Conservation (phyloP, 2,888 invertebrate species). For the Scaptomyza cyrtandrae region DNA sequence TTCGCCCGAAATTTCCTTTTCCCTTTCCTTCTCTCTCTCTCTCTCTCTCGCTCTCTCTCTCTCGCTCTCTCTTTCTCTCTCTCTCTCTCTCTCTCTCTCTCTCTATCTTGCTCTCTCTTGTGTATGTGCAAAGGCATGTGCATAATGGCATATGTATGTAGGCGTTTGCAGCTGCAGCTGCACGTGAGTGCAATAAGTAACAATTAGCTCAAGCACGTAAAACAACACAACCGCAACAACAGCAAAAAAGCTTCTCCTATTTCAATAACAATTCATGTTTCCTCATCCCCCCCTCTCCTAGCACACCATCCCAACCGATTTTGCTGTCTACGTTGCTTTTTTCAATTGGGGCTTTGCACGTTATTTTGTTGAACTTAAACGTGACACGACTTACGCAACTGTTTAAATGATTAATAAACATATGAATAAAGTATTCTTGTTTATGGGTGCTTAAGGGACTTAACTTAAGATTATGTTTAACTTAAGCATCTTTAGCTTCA, state of each 20-base stretch:
- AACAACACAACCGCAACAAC: not conserved
- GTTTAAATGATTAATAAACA: slow-evolving; percentile 5
- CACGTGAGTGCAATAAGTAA: slow-evolving; percentile 31
- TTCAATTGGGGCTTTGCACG: not conserved
- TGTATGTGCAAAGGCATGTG: too few species aligned
- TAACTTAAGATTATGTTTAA: too few species aligned
- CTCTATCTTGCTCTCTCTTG: too few species aligned
- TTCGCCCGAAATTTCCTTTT: too few species aligned
- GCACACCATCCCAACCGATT: too few species aligned
- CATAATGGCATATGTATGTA: too few species aligned
- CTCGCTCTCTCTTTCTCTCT: too few species aligned
- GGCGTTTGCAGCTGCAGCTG: not conserved
- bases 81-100: too few species aligned
- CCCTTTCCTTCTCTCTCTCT: too few species aligned
- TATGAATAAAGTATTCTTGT: not conserved
- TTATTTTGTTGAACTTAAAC: slow-evolving; percentile 22
- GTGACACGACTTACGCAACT: slow-evolving; percentile 34
- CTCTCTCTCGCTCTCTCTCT: too few species aligned
- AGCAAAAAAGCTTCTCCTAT: slow-evolving; percentile 12
- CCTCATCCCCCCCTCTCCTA: not conserved
- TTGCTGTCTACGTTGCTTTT: not conserved
- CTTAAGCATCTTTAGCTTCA: too few species aligned
- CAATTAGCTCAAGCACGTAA: slow-evolving; percentile 3
- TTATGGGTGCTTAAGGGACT: too few species aligned
- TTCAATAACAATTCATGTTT: not conserved